phyloP scores from a whole-genome alignment of 2,113 vertebrate species.

The Labrus mixtus region DNA sequence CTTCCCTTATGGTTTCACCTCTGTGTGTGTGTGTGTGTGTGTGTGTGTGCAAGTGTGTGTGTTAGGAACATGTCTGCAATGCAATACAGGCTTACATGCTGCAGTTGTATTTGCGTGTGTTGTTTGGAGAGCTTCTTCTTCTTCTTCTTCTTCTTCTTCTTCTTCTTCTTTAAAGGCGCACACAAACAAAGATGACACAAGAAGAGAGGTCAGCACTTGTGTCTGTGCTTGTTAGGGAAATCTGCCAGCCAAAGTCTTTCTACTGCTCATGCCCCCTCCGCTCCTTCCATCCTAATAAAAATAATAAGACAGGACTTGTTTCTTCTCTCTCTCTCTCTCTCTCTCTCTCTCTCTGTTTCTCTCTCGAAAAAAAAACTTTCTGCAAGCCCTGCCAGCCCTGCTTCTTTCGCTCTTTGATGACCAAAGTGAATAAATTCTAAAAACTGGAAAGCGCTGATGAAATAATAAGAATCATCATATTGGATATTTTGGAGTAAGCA shows the following conservation, averaged over 20 bases:
- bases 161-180: constrained; percentile 9
- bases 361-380: constrained; percentile 51
- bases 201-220: constrained; percentile 69
- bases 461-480: constrained; percentile 62
- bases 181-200: constrained; percentile 57
- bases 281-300: constrained; percentile 29
- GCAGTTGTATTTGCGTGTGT: constrained; percentile 21
- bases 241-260: constrained; percentile 17
- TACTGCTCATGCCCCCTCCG: neutral
- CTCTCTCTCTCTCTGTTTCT: neutral
- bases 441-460: constrained; percentile 42
- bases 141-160: constrained; percentile 5
- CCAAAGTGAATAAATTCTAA: constrained; percentile 44
- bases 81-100: neutral
- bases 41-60: constrained; percentile 26
- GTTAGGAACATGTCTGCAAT: constrained; percentile 9
- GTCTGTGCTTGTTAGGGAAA: constrained; percentile 59
- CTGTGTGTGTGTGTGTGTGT: constrained; percentile 27
- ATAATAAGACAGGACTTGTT: constrained; percentile 22
- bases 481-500: constrained; percentile 51
- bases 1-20: constrained; percentile 54
- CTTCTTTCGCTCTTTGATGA: constrained; percentile 45
- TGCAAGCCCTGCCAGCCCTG: constrained; percentile 29
- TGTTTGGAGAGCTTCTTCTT: constrained; percentile 17
- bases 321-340: too few species aligned